Evolutionary conservation across 1,140 invertebrate genomes (phyloP).

Genomic region (Aphelenchoides avenae): DNA sequence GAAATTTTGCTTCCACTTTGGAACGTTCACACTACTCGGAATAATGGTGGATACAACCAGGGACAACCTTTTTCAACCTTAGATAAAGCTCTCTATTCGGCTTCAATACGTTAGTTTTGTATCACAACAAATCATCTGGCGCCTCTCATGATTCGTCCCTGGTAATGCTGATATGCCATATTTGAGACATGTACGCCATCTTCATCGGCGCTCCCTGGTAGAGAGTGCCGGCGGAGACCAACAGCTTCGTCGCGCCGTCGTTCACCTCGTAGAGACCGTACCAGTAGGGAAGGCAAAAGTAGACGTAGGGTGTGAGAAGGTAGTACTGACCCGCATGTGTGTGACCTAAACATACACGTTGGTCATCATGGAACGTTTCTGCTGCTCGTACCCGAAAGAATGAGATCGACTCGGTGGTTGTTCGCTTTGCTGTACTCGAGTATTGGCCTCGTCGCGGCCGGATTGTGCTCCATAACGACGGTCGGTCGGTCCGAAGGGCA

Average conservation of each 20-base stretch:
- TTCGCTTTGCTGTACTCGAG: constrained; percentile 14
- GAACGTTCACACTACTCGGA: no score
- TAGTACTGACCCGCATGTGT: constrained; percentile 44
- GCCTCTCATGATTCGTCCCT: no score
- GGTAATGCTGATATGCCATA: no score
- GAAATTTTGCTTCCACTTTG: no score
- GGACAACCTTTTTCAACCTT: no score
- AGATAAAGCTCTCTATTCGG: no score
- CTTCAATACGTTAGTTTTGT: no score
- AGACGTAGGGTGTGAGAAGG: constrained; percentile 39
- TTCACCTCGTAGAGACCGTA: constrained; percentile 35
- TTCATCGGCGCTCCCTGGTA: constrained; percentile 49
- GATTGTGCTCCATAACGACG: constrained; percentile 44
- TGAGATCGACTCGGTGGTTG: constrained; percentile 31
- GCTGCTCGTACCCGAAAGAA: constrained; percentile 24
- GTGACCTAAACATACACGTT: constrained; percentile 28
- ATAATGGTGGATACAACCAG: no score
- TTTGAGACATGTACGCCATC: constrained; percentile 39
- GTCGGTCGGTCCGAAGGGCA: constrained; percentile 28
- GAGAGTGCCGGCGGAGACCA: constrained; percentile 44
- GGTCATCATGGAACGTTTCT: constrained; percentile 1
- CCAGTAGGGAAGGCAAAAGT: constrained; percentile 39
- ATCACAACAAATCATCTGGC: no score
- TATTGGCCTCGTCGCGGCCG: constrained; percentile 34
- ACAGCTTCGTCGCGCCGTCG: constrained; percentile 26